Conservation (phyloP, 2,888 invertebrate species). For the Drosophila robusta region DNA sequence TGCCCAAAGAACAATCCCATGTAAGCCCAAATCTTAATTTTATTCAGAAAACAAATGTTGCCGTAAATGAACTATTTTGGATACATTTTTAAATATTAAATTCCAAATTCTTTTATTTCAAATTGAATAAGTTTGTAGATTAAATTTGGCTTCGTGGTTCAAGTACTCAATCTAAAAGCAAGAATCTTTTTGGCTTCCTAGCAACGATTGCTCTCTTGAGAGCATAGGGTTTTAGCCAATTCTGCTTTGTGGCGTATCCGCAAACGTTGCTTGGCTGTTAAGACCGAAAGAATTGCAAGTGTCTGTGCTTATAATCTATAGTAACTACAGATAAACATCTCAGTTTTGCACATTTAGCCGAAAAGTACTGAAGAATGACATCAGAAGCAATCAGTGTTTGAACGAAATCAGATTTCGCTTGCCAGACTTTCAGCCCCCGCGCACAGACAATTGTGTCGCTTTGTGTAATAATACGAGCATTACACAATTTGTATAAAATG, state of each 20-base stretch:
- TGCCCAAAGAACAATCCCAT: too few relatives aligned
- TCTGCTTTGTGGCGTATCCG: background rate
- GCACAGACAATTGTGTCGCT: constrained; percentile 39
- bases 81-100: too few relatives aligned
- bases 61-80: too few relatives aligned
- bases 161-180: too few relatives aligned
- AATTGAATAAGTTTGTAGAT: too few relatives aligned
- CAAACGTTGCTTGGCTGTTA: background rate
- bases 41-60: too few relatives aligned
- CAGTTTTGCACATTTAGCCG: background rate
- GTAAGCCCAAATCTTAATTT: too few relatives aligned
- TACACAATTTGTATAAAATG: constrained; percentile 72
- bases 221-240: too few relatives aligned
- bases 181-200: too few relatives aligned
- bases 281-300: background rate
- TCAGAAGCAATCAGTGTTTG: constrained; percentile 53
- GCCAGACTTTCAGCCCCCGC: background rate
- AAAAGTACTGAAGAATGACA: constrained; percentile 1
- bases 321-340: background rate
- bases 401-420: constrained; percentile 34
- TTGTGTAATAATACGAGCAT: constrained; percentile 74
- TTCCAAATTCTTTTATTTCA: too few relatives aligned
- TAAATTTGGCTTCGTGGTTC: too few relatives aligned
- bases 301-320: background rate
- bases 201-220: too few relatives aligned